Conservation (phyloP, 1,140 invertebrate species). For the Portunus trituberculatus region DNA sequence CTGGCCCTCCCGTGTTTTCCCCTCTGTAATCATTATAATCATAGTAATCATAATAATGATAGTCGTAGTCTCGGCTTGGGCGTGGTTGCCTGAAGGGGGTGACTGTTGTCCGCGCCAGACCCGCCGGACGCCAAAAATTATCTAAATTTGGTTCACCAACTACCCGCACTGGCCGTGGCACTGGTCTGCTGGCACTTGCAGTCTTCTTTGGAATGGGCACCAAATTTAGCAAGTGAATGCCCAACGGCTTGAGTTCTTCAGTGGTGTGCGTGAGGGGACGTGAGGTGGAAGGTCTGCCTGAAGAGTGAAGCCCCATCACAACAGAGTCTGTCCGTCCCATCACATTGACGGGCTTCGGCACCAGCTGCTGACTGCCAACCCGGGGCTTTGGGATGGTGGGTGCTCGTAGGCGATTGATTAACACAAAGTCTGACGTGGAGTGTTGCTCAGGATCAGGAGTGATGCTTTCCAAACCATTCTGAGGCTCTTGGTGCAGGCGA, state of each 20-base stretch:
- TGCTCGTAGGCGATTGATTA: conserved; percentile 30
- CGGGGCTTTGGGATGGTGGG: conserved; percentile 58
- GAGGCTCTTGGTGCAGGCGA: background rate
- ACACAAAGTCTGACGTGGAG: conserved; percentile 41
- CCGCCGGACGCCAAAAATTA: conserved; percentile 59
- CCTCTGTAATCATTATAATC: conserved; percentile 49
- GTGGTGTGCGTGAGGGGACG: background rate
- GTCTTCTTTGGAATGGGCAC: conserved; percentile 37
- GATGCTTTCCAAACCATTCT: background rate
- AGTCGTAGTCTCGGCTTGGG: conserved; percentile 57
- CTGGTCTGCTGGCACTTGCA: conserved; percentile 44
- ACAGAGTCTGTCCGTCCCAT: background rate
- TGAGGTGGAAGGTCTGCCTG: conserved; percentile 32
- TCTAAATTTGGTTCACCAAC: conserved; percentile 63
- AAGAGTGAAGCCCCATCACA: conserved; percentile 65
- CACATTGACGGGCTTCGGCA: conserved; percentile 51
- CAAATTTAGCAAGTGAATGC: conserved; percentile 65
- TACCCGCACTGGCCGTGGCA: conserved; percentile 46
- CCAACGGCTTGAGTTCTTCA: conserved; percentile 30
- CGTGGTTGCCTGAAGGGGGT: conserved; percentile 42
- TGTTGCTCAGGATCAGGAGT: background rate
- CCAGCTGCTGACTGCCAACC: conserved; percentile 35
- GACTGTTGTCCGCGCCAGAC: conserved; percentile 45
- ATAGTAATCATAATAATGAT: conserved; percentile 58
- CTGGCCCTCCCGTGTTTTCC: background rate